These are phyloP conservation scores for Epicauta chinensis DNA, from an alignment of 1,140 invertebrate species.

Conservation along the genomic window DNA sequence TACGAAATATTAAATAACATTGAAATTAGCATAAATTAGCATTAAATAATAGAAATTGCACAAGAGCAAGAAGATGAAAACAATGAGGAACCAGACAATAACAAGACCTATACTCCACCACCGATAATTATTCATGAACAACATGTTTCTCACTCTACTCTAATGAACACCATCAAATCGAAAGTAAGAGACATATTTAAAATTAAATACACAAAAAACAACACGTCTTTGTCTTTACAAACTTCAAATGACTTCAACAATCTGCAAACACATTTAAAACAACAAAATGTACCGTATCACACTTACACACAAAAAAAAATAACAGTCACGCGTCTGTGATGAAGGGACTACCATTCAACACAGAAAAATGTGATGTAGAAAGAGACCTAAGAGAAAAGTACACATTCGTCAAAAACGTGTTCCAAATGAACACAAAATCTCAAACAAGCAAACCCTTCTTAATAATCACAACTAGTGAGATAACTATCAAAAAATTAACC, in stretches of 20 bases:
- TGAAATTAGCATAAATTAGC: too few relatives aligned
- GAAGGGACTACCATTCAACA: not conserved
- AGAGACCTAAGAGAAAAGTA: not conserved
- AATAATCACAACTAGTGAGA: not conserved
- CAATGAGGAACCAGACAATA: too few relatives aligned
- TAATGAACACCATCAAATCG: not conserved
- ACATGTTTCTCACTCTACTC: not conserved
- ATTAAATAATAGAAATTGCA: too few relatives aligned
- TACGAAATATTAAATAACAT: too few relatives aligned
- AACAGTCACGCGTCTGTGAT: not conserved
- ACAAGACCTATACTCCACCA: too few relatives aligned
- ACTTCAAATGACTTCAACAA: not conserved
- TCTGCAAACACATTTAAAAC: not conserved
- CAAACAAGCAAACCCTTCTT: not conserved
- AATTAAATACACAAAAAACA: not conserved
- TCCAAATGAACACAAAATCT: not conserved
- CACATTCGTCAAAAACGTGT: not conserved
- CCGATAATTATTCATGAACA: not conserved
- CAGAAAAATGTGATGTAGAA: not conserved
- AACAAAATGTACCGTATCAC: not conserved
- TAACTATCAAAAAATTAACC: not conserved
- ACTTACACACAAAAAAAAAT: not conserved
- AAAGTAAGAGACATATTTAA: not conserved
- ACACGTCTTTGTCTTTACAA: not conserved
- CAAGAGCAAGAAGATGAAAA: too few relatives aligned